Conservation (phyloP, 2,888 invertebrate genomes). For the Caenorhabditis macrosperma region DNA sequence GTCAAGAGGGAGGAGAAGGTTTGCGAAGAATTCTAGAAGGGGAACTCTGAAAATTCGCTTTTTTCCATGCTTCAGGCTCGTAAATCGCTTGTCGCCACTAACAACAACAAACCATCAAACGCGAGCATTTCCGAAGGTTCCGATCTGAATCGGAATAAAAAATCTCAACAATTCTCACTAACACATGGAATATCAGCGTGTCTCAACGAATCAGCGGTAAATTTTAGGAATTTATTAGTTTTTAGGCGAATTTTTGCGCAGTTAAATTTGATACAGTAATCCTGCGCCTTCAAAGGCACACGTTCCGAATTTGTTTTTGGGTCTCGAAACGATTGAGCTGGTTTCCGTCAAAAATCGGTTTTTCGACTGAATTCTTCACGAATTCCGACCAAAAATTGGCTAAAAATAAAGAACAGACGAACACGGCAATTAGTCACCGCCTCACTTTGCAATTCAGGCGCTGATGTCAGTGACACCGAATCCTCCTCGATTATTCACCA, state of each 20-base stretch:
- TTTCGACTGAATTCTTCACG: no score
- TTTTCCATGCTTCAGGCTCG: slow-evolving; percentile 26
- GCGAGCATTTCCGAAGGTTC: slow-evolving; percentile 20
- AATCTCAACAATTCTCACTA: slow-evolving; percentile 62
- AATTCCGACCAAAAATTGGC: not conserved
- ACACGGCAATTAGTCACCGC: no score
- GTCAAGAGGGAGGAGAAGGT: slow-evolving; percentile 48
- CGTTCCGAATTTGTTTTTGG: no score
- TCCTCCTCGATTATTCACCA: slow-evolving; percentile 70
- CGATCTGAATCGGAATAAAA: slow-evolving; percentile 47
- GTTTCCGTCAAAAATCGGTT: no score
- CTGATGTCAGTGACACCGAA: slow-evolving; percentile 73
- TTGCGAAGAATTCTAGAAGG: not conserved
- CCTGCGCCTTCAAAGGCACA: no score
- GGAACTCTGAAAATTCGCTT: not conserved
- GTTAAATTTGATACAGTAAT: no score
- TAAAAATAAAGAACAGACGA: no score
- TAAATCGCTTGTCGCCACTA: slow-evolving; percentile 26
- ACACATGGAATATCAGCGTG: slow-evolving; percentile 70
- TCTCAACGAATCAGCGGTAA: slow-evolving; percentile 71
- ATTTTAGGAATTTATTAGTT: slow-evolving; percentile 10
- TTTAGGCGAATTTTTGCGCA: no score
- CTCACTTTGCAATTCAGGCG: slow-evolving; percentile 59
- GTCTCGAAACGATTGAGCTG: no score
- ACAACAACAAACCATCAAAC: slow-evolving; percentile 32